phyloP scores from a whole-genome alignment of 2,888 invertebrate species.

The Trypoxylon attenuatum region DNA sequence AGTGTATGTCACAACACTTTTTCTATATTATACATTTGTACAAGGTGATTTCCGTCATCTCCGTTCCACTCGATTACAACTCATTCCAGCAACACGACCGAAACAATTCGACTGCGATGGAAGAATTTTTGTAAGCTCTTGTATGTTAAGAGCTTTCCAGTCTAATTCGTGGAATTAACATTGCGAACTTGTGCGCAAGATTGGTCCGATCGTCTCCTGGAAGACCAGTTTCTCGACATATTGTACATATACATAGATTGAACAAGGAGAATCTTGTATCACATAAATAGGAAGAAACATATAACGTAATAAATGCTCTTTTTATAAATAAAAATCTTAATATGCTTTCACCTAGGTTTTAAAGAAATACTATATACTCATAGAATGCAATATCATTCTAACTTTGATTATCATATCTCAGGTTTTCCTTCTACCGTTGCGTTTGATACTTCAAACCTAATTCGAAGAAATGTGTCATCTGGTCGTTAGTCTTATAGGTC shows the following conservation, averaged over 20 bases:
- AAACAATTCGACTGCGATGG: too few species aligned
- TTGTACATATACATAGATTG: too few species aligned
- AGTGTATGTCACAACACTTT: slow-evolving; percentile 3
- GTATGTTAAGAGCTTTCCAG: too few species aligned
- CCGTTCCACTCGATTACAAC: background rate
- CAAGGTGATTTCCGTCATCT: slow-evolving; percentile 21
- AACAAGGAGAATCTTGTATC: slow-evolving; percentile 5
- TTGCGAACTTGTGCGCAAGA: background rate
- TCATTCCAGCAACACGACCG: slow-evolving; percentile 5
- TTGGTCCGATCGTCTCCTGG: background rate
- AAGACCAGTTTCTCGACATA: slow-evolving; percentile 2
- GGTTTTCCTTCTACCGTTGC: too few species aligned
- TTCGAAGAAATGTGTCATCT: too few species aligned
- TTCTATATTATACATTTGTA: slow-evolving; percentile 52
- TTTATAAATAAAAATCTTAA: background rate
- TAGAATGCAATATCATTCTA: too few species aligned
- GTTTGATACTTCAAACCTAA: too few species aligned
- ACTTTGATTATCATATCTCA: too few species aligned
- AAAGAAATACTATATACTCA: too few species aligned
- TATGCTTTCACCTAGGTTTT: background rate
- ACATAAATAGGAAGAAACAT: slow-evolving; percentile 9
- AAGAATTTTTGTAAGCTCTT: too few species aligned
- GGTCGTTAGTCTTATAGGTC: too few species aligned
- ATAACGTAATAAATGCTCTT: background rate
- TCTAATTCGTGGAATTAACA: too few species aligned